Percentiles rank a stretch among this genome's conserved stretches.
phyloP scores from a whole-genome alignment of 23 tunicate genomes.

The Diplosoma virens region DNA sequence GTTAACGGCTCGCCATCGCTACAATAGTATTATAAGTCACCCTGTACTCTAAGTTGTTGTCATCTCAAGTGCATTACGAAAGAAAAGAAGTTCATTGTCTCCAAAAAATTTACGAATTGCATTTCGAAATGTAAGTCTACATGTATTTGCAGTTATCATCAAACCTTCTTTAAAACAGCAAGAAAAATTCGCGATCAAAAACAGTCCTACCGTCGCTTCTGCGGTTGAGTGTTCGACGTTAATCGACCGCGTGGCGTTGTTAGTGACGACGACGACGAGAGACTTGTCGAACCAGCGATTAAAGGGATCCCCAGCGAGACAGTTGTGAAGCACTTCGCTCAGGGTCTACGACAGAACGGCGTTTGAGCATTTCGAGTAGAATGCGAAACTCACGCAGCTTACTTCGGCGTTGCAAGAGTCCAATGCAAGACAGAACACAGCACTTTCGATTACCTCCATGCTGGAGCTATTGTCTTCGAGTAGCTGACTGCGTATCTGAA shows the following conservation, averaged over 20 bases:
- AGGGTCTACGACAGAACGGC: slow-evolving; percentile 48
- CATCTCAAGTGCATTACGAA: no score
- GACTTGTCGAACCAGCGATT: slow-evolving; percentile 90
- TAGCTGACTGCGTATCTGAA: no score
- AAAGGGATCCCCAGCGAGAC: slow-evolving; percentile 54
- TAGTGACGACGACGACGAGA: slow-evolving; percentile 27
- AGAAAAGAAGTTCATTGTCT: no score
- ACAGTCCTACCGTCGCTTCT: slow-evolving; percentile 74
- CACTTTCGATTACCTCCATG: slow-evolving; percentile 66
- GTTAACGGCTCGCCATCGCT: no score
- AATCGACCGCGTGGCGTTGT: slow-evolving; percentile 50
- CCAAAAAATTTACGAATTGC: no score
- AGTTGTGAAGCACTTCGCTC: slow-evolving; percentile 60
- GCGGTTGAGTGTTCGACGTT: slow-evolving; percentile 89
- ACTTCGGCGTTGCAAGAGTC: slow-evolving; percentile 49
- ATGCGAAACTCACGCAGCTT: not conserved
- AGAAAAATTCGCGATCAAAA: not conserved
- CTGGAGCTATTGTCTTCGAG: slow-evolving; percentile 28
- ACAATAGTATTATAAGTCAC: no score
- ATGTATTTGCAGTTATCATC: no score
- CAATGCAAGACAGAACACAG: slow-evolving; percentile 64
- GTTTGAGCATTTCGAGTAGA: no score
- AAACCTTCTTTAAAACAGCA: no score
- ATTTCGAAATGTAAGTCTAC: no score
- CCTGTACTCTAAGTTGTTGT: no score